Evolutionary conservation across 2,888 invertebrate species (phyloP).

Genomic region (Anticlea derivata): DNA sequence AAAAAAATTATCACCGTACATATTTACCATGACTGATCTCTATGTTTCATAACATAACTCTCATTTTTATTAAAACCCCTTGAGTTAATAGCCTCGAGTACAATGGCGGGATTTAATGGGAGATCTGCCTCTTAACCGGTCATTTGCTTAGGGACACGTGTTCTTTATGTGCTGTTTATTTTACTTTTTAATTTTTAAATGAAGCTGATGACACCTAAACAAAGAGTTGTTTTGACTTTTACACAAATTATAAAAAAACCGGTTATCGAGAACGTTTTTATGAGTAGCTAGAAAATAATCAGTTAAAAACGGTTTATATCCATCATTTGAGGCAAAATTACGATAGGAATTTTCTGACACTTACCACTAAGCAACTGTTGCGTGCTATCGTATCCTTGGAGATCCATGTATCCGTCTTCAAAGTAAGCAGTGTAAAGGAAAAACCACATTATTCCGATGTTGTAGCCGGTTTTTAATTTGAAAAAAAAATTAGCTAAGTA

Average conservation of each 20-base stretch:
- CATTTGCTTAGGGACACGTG: conserved; percentile 51
- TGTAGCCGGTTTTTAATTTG: background rate
- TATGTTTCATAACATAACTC: conserved; percentile 13
- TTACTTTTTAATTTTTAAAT: conserved; percentile 30
- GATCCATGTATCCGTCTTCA: conserved; percentile 65
- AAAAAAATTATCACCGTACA: no score
- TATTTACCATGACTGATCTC: background rate
- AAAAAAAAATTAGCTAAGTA: background rate
- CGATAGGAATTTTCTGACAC: conserved; percentile 26
- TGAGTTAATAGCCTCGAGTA: conserved; percentile 33
- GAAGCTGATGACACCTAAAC: conserved; percentile 6
- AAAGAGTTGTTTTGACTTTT: background rate
- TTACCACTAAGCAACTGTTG: conserved; percentile 71
- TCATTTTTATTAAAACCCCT: conserved; percentile 25
- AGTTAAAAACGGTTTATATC: no score
- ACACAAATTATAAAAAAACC: no score
- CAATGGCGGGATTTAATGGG: conserved; percentile 39
- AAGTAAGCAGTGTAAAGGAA: conserved; percentile 51
- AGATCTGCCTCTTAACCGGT: conserved; percentile 49
- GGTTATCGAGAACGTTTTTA: background rate
- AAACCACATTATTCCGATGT: conserved; percentile 32
- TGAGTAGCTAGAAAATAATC: no score
- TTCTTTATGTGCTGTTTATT: conserved; percentile 38
- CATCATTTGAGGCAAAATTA: no score
- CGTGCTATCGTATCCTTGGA: conserved; percentile 71